phyloP scores from a whole-genome alignment of 2,797 vertebrate species.

The Sitta carolinensis region DNA sequence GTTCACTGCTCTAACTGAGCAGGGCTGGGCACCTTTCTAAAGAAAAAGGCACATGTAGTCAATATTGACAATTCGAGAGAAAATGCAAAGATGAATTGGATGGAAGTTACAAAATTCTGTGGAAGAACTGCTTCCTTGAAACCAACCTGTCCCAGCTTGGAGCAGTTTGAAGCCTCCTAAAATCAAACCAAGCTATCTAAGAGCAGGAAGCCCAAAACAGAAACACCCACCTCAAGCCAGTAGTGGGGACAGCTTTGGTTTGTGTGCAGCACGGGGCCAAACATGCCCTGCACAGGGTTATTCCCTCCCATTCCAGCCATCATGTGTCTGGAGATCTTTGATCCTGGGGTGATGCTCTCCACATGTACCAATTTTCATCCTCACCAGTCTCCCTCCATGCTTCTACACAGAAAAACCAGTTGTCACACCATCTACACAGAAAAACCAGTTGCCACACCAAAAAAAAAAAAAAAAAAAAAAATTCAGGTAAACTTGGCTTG shows the following conservation, averaged over 20 bases:
- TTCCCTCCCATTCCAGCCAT: neutral
- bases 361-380: neutral
- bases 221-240: neutral
- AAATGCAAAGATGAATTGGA: neutral
- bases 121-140: neutral
- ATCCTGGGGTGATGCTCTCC: neutral
- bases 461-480: neutral
- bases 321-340: neutral
- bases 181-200: neutral
- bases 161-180: neutral
- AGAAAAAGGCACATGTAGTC: neutral
- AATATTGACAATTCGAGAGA: neutral
- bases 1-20: neutral
- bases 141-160: neutral
- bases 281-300: rapidly evolving
- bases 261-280: rapidly evolving
- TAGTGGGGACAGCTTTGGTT: neutral
- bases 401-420: neutral
- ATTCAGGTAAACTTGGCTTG: neutral
- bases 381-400: neutral
- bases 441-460: neutral
- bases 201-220: neutral
- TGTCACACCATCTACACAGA: neutral
- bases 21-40: neutral
- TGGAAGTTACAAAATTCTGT: neutral